These are phyloP conservation scores for Halichoerus grypus DNA, from an alignment of 2,113 vertebrate genomes.

Conservation along the genomic window DNA sequence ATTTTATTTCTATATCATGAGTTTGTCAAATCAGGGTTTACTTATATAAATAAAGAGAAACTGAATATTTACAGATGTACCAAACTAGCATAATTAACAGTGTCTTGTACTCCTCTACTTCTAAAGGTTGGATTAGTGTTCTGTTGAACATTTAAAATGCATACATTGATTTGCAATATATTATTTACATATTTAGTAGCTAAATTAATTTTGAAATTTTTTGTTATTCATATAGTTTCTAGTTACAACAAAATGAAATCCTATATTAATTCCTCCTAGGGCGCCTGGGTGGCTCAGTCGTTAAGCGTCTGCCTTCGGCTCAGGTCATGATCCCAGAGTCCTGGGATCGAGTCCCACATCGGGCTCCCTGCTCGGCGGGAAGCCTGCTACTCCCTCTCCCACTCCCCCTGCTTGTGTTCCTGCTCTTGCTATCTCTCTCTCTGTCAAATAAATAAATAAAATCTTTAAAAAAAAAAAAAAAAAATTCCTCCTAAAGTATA, in stretches of 20 bases:
- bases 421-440: too few relatives aligned
- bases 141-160: neutral
- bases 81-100: neutral
- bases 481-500: neutral
- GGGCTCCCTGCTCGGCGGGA: too few relatives aligned
- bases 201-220: neutral
- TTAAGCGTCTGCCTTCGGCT: too few relatives aligned
- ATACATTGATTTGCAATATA: neutral
- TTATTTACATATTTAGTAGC: neutral
- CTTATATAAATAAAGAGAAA: neutral
- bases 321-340: too few relatives aligned
- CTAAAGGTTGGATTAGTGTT: neutral
- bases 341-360: too few relatives aligned
- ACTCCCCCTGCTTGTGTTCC: too few relatives aligned
- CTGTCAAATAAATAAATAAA: too few relatives aligned
- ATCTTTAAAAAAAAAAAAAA: too few relatives aligned
- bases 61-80: neutral
- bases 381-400: too few relatives aligned
- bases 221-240: neutral
- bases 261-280: neutral
- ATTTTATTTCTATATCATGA: neutral
- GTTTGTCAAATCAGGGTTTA: neutral
- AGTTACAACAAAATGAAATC: neutral
- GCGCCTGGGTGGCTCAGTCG: too few relatives aligned
- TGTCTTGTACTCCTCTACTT: neutral